Conservation (phyloP, 2,113 vertebrate species). For the Ptychochromis oligacanthus region DNA sequence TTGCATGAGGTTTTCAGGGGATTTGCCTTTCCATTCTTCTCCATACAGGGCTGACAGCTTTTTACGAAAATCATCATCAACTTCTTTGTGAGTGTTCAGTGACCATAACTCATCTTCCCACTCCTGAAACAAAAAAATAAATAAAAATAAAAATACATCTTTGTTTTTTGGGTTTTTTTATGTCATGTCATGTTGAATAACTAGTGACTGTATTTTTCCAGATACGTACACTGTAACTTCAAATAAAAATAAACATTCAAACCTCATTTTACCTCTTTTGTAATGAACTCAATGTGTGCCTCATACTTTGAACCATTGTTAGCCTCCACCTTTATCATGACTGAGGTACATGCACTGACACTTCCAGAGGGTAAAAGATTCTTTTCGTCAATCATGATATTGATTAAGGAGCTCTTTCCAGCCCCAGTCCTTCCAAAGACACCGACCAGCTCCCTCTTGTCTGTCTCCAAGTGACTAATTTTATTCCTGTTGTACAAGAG, state of each 20-base stretch:
- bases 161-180: no score
- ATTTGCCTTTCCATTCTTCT: constrained; percentile 5
- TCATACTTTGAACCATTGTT: constrained; percentile 38
- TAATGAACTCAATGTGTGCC: constrained; percentile 65
- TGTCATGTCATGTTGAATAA: background rate
- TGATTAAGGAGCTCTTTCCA: constrained; percentile 71
- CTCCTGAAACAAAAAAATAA: constrained; percentile 34
- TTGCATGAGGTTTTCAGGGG: background rate
- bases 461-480: constrained; percentile 15
- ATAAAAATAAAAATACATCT: background rate
- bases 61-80: background rate
- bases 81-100: background rate
- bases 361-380: constrained; percentile 60
- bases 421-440: constrained; percentile 62
- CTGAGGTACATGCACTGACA: constrained; percentile 62
- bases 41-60: constrained; percentile 54
- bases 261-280: constrained; percentile 38
- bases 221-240: background rate
- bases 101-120: constrained; percentile 50
- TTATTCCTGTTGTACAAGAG: constrained; percentile 12
- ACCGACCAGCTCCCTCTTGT: constrained; percentile 41
- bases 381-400: constrained; percentile 48
- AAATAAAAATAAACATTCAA: background rate
- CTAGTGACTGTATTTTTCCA: background rate
- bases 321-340: constrained; percentile 66